Percentiles rank a stretch among this genome's conserved stretches.
Evolutionary conservation across 2,797 vertebrate genomes (phyloP).

Genomic region (Poecilia wingei): DNA sequence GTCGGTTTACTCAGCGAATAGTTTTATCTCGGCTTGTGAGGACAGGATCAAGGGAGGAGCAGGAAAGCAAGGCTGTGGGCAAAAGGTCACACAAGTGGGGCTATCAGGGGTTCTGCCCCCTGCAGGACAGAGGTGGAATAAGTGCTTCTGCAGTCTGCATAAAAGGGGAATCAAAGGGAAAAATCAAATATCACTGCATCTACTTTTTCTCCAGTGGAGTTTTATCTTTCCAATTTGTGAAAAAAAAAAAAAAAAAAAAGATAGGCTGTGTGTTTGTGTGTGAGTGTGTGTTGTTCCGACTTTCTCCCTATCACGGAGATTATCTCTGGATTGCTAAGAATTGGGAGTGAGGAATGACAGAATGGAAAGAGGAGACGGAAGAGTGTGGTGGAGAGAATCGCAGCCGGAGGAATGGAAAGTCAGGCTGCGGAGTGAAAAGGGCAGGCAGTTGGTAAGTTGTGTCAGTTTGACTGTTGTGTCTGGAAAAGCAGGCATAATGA

Average conservation of each 20-base stretch:
- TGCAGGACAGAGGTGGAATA: slow-evolving; percentile 19
- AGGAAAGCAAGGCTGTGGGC: slow-evolving; percentile 17
- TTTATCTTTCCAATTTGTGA: slow-evolving; percentile 26
- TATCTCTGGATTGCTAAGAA: slow-evolving; percentile 65
- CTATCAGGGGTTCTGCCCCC: slow-evolving; percentile 30
- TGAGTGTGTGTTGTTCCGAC: slow-evolving; percentile 26
- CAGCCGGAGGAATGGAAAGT: slow-evolving; percentile 72
- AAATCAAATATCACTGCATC: slow-evolving; percentile 13
- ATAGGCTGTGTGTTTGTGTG: slow-evolving; percentile 10
- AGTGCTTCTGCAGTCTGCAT: neutral
- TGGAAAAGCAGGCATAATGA: slow-evolving; percentile 47
- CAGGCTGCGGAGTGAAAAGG: slow-evolving; percentile 80
- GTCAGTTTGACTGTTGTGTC: slow-evolving; percentile 52
- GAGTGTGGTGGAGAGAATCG: slow-evolving; percentile 40
- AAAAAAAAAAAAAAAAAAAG: slow-evolving; percentile 19
- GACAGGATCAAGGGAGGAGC: slow-evolving; percentile 34
- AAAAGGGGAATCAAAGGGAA: neutral
- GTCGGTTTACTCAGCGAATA: slow-evolving; percentile 31
- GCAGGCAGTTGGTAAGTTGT: slow-evolving; percentile 74
- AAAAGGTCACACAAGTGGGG: slow-evolving; percentile 45
- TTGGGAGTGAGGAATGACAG: slow-evolving; percentile 56
- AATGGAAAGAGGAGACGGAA: slow-evolving; percentile 68
- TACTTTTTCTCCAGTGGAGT: slow-evolving; percentile 22
- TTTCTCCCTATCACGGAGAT: slow-evolving; percentile 61
- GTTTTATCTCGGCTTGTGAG: slow-evolving; percentile 30